Evolutionary conservation across 2,113 vertebrate genomes (phyloP), one percentile per base, ranked within the genome.

Genomic region (Murina feae): DNA sequence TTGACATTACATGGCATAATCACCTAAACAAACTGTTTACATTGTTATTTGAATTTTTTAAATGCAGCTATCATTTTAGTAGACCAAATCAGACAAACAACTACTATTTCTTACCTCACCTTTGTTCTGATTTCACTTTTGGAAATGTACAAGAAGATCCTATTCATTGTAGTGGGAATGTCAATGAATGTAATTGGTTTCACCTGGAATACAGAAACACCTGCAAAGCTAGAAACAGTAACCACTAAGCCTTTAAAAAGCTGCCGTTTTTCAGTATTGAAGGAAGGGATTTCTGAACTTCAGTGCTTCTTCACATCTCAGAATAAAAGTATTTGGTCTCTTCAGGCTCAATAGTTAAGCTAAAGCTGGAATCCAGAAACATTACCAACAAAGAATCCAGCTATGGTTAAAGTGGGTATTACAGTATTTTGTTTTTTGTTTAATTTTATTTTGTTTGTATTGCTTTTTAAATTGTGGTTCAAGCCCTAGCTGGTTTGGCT

Each of bases 211-310:
- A 81, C 32, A 90, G 47, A 93, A n/a, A 14, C 12, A 9, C 1
- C n/a, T 44, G 1, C 55, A 89, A 93, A 93, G 85, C 47, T 78
- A 71, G 21, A 80, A 81, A 87, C 79, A 47, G 37, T 95, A 93
- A 55, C 66, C 14, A 49, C 68, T 90, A 90, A 96, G 76, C 81
- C 72, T 88, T 93, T 37, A 66, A 88, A 65, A 87, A 76, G 44
- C 23, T 28, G 82, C 42, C 35, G 32, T 47, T 63, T 96, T 90
- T 94, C 58, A 87, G 14, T 82, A 47, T 32, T 84, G 47, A 94
- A 86, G 68, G 63, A 89, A 85, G 9, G 47, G 28, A 87, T 95
- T 97, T 93, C 95, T 92, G n/a, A 86, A 85, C 35, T 60, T 35
- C 21, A 20, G 20, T 11, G 25, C 7, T 84, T 91, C 53, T n/a